Conservation (phyloP, 2,888 invertebrate species). For the Apoda limacodes region DNA sequence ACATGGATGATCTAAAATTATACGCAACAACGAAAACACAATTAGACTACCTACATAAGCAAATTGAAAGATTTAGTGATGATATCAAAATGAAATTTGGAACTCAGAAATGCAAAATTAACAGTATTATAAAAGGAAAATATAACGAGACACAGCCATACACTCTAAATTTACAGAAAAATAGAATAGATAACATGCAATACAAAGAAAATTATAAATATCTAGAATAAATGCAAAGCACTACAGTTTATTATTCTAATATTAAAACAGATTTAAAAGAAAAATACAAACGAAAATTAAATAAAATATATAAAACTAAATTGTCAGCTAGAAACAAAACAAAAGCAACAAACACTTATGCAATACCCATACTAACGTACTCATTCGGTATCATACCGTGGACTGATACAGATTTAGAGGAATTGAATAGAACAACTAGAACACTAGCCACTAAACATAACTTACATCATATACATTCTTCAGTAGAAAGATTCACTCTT, state of each 20-base stretch:
- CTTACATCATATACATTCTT: slow-evolving; percentile 10
- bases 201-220: slow-evolving; percentile 10
- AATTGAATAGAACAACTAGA: slow-evolving; percentile 2
- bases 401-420: slow-evolving; percentile 2
- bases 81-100: slow-evolving; percentile 8
- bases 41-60: no score
- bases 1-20: slow-evolving; percentile 9
- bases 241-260: slow-evolving; percentile 1
- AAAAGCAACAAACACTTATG: slow-evolving; percentile 10
- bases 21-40: no score
- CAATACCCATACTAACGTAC: slow-evolving; percentile 12
- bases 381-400: slow-evolving; percentile 6
- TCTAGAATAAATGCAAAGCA: neutral
- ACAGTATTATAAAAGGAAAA: slow-evolving; percentile 9
- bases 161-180: no score
- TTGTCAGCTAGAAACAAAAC: slow-evolving; percentile 2
- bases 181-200: slow-evolving; percentile 7
- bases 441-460: slow-evolving; percentile 2
- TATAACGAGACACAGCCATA: slow-evolving; percentile 1
- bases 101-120: slow-evolving; percentile 5
- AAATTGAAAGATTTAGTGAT: slow-evolving; percentile 2
- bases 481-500: slow-evolving; percentile 4
- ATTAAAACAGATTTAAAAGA: slow-evolving; percentile 7
- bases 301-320: slow-evolving; percentile 3
- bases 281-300: slow-evolving; percentile 3